These are phyloP conservation scores for Scaptodrosophila latifasciaeformis DNA, from an alignment of 2,888 invertebrate species.

Conservation along the genomic window DNA sequence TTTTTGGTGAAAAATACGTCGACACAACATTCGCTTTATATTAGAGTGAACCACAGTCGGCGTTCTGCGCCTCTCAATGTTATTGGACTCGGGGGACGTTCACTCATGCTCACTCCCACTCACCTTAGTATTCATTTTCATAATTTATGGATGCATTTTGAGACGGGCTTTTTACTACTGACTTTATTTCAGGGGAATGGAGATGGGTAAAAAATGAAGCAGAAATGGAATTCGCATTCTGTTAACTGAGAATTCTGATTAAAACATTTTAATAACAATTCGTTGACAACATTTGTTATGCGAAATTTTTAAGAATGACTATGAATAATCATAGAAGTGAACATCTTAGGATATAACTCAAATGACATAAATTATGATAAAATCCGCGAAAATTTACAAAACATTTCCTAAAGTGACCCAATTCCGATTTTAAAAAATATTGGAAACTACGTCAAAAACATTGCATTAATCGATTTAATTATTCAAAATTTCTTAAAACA, in stretches of 20 bases:
- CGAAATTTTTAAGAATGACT: no score
- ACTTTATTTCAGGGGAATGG: constrained; percentile 5
- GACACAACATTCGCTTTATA: no score
- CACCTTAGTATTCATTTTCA: constrained; percentile 57
- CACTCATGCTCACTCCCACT: constrained; percentile 9
- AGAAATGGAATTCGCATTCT: constrained; percentile 16
- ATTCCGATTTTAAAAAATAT: no score
- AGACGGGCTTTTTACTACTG: constrained; percentile 32
- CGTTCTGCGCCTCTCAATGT: constrained; percentile 40
- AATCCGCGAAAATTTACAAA: no score
- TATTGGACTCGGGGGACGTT: constrained; percentile 58
- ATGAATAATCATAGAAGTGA: no score
- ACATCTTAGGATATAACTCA: no score
- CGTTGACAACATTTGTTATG: constrained; percentile 20
- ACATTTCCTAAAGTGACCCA: no score
- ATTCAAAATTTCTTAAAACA: background rate
- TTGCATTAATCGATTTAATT: background rate
- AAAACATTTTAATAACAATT: constrained; percentile 36
- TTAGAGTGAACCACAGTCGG: no score
- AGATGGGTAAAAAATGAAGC: constrained; percentile 21
- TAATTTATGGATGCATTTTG: constrained; percentile 58
- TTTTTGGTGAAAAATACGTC: no score
- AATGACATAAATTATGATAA: no score
- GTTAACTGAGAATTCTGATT: constrained; percentile 38
- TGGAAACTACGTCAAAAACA: no score